Evolutionary conservation across 1,140 invertebrate genomes (phyloP).

Genomic region (Cheumatopsyche charites): DNA sequence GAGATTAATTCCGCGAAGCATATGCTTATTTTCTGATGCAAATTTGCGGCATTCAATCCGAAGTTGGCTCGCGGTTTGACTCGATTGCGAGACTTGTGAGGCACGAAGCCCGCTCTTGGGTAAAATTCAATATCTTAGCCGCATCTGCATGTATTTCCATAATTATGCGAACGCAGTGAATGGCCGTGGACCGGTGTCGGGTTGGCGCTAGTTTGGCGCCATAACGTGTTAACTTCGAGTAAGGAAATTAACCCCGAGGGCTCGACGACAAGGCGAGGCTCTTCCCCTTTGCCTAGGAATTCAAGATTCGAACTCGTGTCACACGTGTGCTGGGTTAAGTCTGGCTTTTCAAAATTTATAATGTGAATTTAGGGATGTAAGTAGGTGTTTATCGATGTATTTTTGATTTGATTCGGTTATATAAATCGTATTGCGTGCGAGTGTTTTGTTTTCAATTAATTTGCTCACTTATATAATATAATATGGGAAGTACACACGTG

Average conservation of each 20-base stretch:
- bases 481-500: slow-evolving; percentile 9
- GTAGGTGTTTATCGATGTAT: too few species aligned
- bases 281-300: not conserved
- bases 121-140: slow-evolving; percentile 35
- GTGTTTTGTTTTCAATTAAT: not conserved
- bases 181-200: slow-evolving; percentile 16
- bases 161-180: slow-evolving; percentile 33
- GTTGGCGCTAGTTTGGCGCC: slow-evolving; percentile 9
- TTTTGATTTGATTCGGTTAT: too few species aligned
- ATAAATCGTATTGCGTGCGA: too few species aligned
- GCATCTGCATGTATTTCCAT: slow-evolving; percentile 38
- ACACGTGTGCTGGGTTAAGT: not conserved
- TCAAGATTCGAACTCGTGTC: not conserved
- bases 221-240: slow-evolving; percentile 21
- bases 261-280: slow-evolving; percentile 1
- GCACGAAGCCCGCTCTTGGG: not conserved
- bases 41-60: too few species aligned
- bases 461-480: not conserved
- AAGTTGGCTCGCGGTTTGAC: not conserved
- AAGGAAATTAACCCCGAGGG: slow-evolving; percentile 29
- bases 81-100: not conserved
- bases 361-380: not conserved
- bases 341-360: not conserved
- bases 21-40: too few species aligned
- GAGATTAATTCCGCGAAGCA: too few species aligned